Evolutionary conservation across 1,140 invertebrate genomes (phyloP).

Genomic region (Trigoniulus corallinus): DNA sequence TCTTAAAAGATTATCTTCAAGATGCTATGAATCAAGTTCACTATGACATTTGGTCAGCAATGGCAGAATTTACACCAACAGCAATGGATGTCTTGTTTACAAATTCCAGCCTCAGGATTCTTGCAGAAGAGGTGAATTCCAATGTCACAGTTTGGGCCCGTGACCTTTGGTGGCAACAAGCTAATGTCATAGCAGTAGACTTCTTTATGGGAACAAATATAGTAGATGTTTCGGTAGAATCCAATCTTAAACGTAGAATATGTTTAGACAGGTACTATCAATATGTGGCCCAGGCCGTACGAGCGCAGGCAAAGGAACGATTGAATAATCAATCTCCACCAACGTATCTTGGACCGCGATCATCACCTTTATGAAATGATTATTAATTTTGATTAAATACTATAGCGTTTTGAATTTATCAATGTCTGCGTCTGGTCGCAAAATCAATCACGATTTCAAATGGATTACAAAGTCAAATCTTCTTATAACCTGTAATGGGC

Average conservation of each 20-base stretch:
- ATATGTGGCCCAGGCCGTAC: no score
- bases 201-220: constrained; percentile 39
- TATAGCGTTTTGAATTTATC: no score
- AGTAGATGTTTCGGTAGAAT: constrained; percentile 36
- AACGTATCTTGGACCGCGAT: no score
- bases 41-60: constrained; percentile 46
- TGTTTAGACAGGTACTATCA: no score
- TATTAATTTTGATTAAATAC: no score
- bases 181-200: constrained; percentile 43
- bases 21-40: constrained; percentile 5
- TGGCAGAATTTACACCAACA: constrained; percentile 61
- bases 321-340: no score
- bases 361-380: no score
- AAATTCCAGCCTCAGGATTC: constrained; percentile 41
- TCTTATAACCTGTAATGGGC: no score
- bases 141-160: constrained; percentile 34
- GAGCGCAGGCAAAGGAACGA: no score
- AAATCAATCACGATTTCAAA: no score
- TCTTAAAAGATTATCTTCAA: neutral
- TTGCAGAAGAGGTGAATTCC: constrained; percentile 48
- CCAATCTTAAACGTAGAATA: constrained; percentile 22
- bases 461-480: no score
- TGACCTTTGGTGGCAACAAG: constrained; percentile 30
- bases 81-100: constrained; percentile 46
- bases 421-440: no score